Conservation (phyloP, 2,888 invertebrate species). For the Tanytarsus gracilentus region DNA sequence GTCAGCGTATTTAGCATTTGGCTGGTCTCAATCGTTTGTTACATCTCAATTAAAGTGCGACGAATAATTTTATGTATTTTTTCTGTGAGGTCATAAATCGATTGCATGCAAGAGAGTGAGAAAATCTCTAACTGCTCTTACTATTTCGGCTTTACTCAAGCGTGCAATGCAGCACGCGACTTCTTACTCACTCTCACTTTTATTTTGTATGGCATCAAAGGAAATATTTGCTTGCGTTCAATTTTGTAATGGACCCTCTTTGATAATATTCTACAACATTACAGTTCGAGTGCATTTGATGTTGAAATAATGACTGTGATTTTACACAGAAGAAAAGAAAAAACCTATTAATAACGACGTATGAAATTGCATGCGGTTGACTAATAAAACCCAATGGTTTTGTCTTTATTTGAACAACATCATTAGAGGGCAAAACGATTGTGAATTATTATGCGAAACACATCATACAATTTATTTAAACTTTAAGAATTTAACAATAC, state of each 20-base stretch:
- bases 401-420: slow-evolving; percentile 6
- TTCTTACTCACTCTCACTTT: not conserved
- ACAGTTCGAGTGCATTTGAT: slow-evolving; percentile 11
- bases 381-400: slow-evolving; percentile 17
- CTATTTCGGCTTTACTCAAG: slow-evolving; percentile 1
- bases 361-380: slow-evolving; percentile 26
- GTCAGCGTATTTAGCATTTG: not conserved
- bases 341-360: not conserved
- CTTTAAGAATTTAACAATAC: too few relatives aligned
- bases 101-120: not conserved
- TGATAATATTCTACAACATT: not conserved
- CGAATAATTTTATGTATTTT: too few relatives aligned
- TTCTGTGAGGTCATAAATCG: too few relatives aligned
- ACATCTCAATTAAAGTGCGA: slow-evolving; percentile 17
- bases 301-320: slow-evolving; percentile 23
- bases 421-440: slow-evolving; percentile 14
- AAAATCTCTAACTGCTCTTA: not conserved
- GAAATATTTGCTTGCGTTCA: not conserved
- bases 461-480: too few relatives aligned
- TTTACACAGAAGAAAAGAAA: not conserved
- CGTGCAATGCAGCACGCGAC: slow-evolving; percentile 23
- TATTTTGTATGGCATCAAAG: slow-evolving; percentile 12
- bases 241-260: not conserved
- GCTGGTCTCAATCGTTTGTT: not conserved
- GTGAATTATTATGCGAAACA: too few relatives aligned